phyloP scores from a whole-genome alignment of 1,140 invertebrate genomes.

The Nomia melanderi region DNA sequence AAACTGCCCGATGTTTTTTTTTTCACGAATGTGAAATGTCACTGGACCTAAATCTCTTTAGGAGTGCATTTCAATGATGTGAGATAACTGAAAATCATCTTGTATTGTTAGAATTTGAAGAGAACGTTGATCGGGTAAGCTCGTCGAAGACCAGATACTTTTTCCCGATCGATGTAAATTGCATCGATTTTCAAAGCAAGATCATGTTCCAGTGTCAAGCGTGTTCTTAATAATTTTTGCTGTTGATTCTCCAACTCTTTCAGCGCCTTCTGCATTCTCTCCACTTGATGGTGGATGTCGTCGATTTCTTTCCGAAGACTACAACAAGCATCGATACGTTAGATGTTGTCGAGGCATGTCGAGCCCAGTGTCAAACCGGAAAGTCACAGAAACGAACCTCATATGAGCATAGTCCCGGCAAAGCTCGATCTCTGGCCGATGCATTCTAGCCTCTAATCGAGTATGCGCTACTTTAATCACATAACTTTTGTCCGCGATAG shows the following conservation, averaged over 20 bases:
- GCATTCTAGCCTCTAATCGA: conserved; percentile 84
- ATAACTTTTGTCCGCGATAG: conserved; percentile 87
- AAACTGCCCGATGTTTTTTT: conserved; percentile 24
- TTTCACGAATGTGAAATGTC: conserved; percentile 40
- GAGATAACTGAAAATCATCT: conserved; percentile 14
- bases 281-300: conserved; percentile 92
- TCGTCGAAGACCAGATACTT: conserved; percentile 94
- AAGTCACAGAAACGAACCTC: conserved; percentile 81
- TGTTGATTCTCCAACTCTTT: conserved; percentile 92
- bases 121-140: conserved; percentile 93
- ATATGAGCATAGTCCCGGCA: conserved; percentile 92
- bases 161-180: conserved; percentile 96
- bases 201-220: conserved; percentile 92
- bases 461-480: conserved; percentile 93
- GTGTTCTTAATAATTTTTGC: conserved; percentile 91
- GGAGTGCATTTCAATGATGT: conserved; percentile 46
- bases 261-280: conserved; percentile 89
- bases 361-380: neutral
- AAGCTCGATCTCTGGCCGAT: conserved; percentile 89
- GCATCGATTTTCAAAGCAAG: conserved; percentile 94
- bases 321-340: conserved; percentile 48
- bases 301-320: conserved; percentile 92
- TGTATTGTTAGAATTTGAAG: conserved; percentile 85
- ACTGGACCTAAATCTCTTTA: conserved; percentile 52
- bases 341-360: neutral